Conservation (phyloP, 2,888 invertebrate species). For the Ceramica pisi region DNA sequence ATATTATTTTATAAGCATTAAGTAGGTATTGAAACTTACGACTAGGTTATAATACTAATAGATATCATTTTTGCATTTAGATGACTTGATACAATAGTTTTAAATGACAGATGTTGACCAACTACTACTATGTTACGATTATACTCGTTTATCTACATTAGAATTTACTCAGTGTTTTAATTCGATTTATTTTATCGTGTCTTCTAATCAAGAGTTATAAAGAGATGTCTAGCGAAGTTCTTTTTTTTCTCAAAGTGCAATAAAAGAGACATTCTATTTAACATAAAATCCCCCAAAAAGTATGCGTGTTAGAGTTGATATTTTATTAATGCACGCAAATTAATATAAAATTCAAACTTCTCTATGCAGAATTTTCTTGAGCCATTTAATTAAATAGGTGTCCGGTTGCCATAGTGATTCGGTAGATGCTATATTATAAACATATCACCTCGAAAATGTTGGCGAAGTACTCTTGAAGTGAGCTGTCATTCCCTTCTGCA, state of each 20-base stretch:
- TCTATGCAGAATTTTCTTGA: not conserved
- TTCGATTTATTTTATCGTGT: not conserved
- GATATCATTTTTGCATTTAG: conserved; percentile 27
- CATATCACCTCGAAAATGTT: not conserved
- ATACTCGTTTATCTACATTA: conserved; percentile 2
- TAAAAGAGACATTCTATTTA: not conserved
- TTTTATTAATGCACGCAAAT: not conserved
- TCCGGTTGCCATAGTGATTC: not conserved
- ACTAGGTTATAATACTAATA: not conserved
- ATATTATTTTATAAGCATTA: conserved; percentile 10
- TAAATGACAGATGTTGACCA: conserved; percentile 10
- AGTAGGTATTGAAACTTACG: conserved; percentile 1
- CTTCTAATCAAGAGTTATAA: not conserved
- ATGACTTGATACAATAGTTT: conserved; percentile 1
- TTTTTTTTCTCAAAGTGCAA: not conserved
- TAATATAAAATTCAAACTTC: too few relatives aligned
- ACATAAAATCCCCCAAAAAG: not conserved
- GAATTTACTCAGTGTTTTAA: conserved; percentile 5
- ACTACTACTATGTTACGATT: not conserved
- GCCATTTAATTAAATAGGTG: not conserved
- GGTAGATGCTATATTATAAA: not conserved
- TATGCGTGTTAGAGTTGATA: not conserved
- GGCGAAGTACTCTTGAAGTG: not conserved
- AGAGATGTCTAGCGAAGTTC: not conserved
- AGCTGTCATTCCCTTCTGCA: too few relatives aligned